phyloP scores from a whole-genome alignment of 2,888 invertebrate species.

The Drosophila ezoana region DNA sequence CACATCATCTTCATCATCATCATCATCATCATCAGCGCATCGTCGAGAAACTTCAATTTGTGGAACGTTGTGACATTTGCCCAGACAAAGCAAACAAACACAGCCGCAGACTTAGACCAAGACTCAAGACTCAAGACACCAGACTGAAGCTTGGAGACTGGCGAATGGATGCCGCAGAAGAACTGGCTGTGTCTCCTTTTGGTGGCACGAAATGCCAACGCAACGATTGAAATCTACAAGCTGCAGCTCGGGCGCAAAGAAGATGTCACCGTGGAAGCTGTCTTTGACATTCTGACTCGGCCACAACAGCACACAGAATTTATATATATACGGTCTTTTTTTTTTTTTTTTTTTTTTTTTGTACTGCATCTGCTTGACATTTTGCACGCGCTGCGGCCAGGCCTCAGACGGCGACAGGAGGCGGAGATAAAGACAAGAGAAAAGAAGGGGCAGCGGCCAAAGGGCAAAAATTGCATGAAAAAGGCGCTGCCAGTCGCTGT shows the following conservation, averaged over 20 bases:
- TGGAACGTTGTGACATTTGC: constrained; percentile 64
- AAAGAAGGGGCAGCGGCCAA: constrained; percentile 30
- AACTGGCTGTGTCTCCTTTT: constrained; percentile 13
- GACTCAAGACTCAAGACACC: constrained; percentile 8
- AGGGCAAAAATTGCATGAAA: constrained; percentile 60
- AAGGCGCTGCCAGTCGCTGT: constrained; percentile 33
- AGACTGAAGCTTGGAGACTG: background rate
- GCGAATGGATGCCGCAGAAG: background rate
- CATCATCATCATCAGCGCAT: constrained; percentile 26
- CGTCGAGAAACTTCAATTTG: constrained; percentile 54
- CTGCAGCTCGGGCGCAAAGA: constrained; percentile 21
- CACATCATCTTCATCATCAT: constrained; percentile 20
- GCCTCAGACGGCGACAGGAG: constrained; percentile 16
- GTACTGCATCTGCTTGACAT: constrained; percentile 48
- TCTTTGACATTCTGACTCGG: constrained; percentile 33
- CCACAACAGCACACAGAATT: constrained; percentile 17
- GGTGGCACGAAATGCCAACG: constrained; percentile 23
- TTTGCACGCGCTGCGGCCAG: constrained; percentile 49
- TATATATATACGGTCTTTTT: constrained; percentile 14
- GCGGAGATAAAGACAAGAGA: constrained; percentile 2
- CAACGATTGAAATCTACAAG: constrained; percentile 41
- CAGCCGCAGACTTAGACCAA: constrained; percentile 16
- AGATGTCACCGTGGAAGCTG: constrained; percentile 47
- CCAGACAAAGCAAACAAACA: constrained; percentile 45
- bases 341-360: constrained; percentile 5